A percentile compares a stretch with the other conserved stretches of the same genome.
These are phyloP conservation scores for Enteromius fasciolatus DNA, from an alignment of 2,797 vertebrate species.

Conservation along the genomic window DNA sequence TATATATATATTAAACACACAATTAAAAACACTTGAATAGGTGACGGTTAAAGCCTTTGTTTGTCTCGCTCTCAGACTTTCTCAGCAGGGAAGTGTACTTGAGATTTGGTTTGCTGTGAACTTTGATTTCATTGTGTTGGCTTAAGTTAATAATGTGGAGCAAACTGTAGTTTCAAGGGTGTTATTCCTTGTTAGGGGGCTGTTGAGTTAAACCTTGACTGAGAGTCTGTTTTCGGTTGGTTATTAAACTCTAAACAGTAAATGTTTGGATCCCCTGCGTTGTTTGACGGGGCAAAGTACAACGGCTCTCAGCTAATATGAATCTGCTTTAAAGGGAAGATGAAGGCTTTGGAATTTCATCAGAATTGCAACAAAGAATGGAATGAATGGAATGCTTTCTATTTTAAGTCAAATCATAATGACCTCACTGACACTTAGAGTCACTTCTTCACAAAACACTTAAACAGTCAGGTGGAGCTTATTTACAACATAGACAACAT, in stretches of 20 bases:
- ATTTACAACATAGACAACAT: constrained; percentile 5
- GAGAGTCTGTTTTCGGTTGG: constrained; percentile 34
- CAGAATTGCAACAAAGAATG: constrained; percentile 20
- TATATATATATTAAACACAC: neutral
- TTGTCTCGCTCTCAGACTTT: neutral
- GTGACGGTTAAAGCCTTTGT: neutral
- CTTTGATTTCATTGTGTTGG: constrained; percentile 22
- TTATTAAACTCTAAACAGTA: constrained; percentile 29
- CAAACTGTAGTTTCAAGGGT: neutral
- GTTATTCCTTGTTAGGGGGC: constrained; percentile 1
- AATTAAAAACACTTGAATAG: neutral
- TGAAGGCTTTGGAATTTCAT: constrained; percentile 16
- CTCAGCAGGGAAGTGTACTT: neutral
- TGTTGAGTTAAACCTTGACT: constrained; percentile 39
- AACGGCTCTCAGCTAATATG: neutral
- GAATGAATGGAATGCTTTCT: constrained; percentile 43
- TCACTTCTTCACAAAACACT: constrained; percentile 10
- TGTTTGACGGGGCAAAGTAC: constrained; percentile 16
- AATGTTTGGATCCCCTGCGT: constrained; percentile 23
- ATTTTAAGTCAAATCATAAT: constrained; percentile 38
- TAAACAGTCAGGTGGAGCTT: constrained; percentile 7
- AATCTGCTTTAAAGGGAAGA: constrained; percentile 7
- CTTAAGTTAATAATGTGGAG: constrained; percentile 18
- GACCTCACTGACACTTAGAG: constrained; percentile 24
- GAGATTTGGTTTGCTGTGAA: neutral